Evolutionary conservation across 2,797 vertebrate species (phyloP).

Genomic region (Amblyopsis hoosieri): DNA sequence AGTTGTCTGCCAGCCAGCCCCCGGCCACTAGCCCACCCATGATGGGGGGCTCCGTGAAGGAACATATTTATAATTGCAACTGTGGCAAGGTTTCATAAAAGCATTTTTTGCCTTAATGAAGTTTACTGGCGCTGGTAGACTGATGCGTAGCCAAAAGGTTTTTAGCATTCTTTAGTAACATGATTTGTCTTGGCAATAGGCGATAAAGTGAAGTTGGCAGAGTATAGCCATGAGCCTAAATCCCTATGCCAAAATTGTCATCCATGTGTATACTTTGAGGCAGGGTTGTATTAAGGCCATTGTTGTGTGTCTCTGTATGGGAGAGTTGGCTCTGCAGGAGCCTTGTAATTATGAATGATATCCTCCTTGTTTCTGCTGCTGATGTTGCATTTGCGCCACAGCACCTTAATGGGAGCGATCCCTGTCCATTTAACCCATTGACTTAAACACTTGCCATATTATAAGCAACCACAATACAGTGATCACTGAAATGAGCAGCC

Average conservation of each 20-base stretch:
- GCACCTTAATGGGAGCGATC: constrained; percentile 54
- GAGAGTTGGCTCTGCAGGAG: constrained; percentile 70
- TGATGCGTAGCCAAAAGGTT: constrained; percentile 72
- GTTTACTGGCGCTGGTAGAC: constrained; percentile 71
- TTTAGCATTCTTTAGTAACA: constrained; percentile 76
- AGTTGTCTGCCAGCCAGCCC: constrained; percentile 75
- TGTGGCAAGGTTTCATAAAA: constrained; percentile 79
- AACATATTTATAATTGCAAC: constrained; percentile 81
- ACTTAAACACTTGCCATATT: constrained; percentile 66
- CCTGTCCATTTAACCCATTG: constrained; percentile 58
- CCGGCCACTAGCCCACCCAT: constrained; percentile 80
- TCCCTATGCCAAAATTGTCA: constrained; percentile 77
- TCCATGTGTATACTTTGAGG: constrained; percentile 77
- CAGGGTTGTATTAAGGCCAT: constrained; percentile 75
- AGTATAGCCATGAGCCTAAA: constrained; percentile 69
- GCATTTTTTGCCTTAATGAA: constrained; percentile 75
- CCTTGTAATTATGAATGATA: constrained; percentile 79
- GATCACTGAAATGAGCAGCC: constrained; percentile 63
- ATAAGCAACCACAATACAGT: constrained; percentile 52
- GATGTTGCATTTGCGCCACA: constrained; percentile 76
- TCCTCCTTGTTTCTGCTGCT: constrained; percentile 69
- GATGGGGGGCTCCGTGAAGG: constrained; percentile 73
- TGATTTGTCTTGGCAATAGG: constrained; percentile 82
- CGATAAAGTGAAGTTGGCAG: constrained; percentile 72
- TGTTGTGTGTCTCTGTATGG: constrained; percentile 71